These are phyloP conservation scores for Sapayoa aenigma DNA, from an alignment of 2,113 vertebrate species.

Conservation along the genomic window DNA sequence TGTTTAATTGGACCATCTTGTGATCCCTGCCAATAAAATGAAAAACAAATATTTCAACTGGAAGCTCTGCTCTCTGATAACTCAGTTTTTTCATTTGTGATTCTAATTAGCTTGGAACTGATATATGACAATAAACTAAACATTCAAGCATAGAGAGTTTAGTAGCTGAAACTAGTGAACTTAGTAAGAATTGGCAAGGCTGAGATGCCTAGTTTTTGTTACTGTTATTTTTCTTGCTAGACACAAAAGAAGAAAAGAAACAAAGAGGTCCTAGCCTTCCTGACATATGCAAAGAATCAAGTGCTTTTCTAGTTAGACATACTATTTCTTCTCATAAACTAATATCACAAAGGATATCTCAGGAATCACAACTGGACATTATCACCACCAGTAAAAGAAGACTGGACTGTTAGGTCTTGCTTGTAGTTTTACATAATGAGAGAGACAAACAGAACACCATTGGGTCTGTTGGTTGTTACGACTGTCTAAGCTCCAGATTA, in stretches of 20 bases:
- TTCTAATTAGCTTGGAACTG: neutral
- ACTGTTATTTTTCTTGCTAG: neutral
- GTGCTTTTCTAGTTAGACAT: neutral
- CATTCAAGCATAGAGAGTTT: neutral
- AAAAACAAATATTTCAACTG: neutral
- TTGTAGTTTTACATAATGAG: neutral
- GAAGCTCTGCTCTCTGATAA: neutral
- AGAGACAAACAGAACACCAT: neutral
- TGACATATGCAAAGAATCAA: neutral
- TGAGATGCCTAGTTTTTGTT: neutral
- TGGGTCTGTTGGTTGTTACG: neutral
- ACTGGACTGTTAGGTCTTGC: neutral
- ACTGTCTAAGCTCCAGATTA: neutral
- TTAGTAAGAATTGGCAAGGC: neutral
- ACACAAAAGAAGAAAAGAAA: neutral
- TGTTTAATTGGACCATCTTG: constrained; percentile 6
- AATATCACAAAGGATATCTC: neutral
- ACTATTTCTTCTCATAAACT: neutral
- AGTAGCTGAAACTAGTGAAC: neutral
- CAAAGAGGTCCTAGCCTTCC: neutral
- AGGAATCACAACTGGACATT: neutral
- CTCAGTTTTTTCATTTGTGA: neutral
- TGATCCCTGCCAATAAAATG: neutral
- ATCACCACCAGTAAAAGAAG: neutral
- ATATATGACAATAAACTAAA: neutral